These are phyloP conservation scores for Epinephelus moara DNA, from an alignment of 2,113 vertebrate species.

Conservation along the genomic window DNA sequence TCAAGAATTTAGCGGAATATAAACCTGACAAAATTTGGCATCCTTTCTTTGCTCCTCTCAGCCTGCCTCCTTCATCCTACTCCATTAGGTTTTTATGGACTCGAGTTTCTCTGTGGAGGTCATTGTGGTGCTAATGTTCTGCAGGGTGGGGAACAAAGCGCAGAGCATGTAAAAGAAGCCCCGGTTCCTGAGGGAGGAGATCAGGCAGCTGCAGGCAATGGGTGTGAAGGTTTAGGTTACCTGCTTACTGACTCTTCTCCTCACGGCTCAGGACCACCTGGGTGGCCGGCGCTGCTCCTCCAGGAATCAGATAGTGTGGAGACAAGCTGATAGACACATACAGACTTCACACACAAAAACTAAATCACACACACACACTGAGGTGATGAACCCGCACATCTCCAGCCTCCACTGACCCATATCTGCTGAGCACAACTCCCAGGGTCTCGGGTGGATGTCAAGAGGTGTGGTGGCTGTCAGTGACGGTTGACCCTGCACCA, in stretches of 20 bases:
- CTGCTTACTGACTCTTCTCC: conserved; percentile 63
- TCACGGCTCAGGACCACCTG: conserved; percentile 81
- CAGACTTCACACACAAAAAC: conserved; percentile 30
- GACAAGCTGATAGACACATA: conserved; percentile 36
- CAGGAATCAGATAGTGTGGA: conserved; percentile 56
- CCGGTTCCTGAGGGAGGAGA: conserved; percentile 73
- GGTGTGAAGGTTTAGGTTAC: conserved; percentile 83
- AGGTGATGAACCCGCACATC: conserved; percentile 68
- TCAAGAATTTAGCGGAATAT: conserved; percentile 20
- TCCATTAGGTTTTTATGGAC: conserved; percentile 69
- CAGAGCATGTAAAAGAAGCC: conserved; percentile 71
- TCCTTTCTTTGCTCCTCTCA: conserved; percentile 21
- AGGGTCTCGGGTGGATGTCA: conserved; percentile 70
- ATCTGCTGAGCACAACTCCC: conserved; percentile 70
- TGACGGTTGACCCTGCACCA: conserved; percentile 77
- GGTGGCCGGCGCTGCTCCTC: conserved; percentile 52
- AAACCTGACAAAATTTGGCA: conserved; percentile 20
- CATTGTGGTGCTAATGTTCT: conserved; percentile 78
- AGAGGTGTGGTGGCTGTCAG: conserved; percentile 80
- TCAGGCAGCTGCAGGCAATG: conserved; percentile 74
- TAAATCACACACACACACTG: conserved; percentile 40
- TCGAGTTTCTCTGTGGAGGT: conserved; percentile 70
- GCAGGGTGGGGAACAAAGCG: conserved; percentile 68
- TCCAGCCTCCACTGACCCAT: conserved; percentile 77
- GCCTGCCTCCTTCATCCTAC: conserved; percentile 40